A percentile compares a stretch with the other conserved stretches of the same genome.
Evolutionary conservation across 2,888 invertebrate species (phyloP).

Genomic region (Drosophila falleni): DNA sequence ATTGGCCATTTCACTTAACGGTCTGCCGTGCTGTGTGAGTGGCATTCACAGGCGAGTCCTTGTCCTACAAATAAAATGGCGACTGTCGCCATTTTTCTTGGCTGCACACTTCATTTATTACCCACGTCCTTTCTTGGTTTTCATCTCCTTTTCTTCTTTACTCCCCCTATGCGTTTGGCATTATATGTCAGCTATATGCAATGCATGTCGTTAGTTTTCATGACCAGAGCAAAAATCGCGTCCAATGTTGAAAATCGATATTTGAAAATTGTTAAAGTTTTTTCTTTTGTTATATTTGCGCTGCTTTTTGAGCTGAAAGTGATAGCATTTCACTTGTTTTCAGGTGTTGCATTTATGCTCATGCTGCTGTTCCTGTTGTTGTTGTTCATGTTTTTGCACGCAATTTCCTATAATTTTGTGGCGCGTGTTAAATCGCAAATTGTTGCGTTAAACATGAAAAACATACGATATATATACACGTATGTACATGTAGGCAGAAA

Average conservation of each 20-base stretch:
- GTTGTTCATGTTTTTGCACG: constrained; percentile 13
- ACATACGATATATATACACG: constrained; percentile 11
- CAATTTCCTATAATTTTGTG: constrained; percentile 33
- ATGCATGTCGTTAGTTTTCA: constrained; percentile 80
- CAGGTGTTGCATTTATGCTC: constrained; percentile 47
- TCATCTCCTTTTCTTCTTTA: neutral
- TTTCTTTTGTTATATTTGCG: constrained; percentile 22
- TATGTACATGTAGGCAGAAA: neutral
- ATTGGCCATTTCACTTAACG: constrained; percentile 71
- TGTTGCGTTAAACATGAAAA: constrained; percentile 47
- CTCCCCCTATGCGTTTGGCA: constrained; percentile 29
- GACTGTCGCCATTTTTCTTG: constrained; percentile 70
- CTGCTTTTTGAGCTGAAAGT: constrained; percentile 78
- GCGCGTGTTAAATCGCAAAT: constrained; percentile 62
- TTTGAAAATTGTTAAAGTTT: constrained; percentile 58
- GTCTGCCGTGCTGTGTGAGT: constrained; percentile 26
- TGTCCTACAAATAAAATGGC: constrained; percentile 35
- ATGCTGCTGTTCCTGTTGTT: constrained; percentile 20
- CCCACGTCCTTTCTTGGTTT: constrained; percentile 15
- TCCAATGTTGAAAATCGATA: constrained; percentile 71
- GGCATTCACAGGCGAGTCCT: constrained; percentile 47
- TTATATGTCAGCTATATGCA: constrained; percentile 74
- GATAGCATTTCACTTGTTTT: constrained; percentile 59
- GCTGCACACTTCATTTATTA: constrained; percentile 76
- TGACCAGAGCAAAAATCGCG: constrained; percentile 47